A percentile compares a stretch with the other conserved stretches of the same genome.
These are phyloP conservation scores for Drosophila pseudoobscura DNA, from an alignment of 1,140 invertebrate species.

Conservation along the genomic window DNA sequence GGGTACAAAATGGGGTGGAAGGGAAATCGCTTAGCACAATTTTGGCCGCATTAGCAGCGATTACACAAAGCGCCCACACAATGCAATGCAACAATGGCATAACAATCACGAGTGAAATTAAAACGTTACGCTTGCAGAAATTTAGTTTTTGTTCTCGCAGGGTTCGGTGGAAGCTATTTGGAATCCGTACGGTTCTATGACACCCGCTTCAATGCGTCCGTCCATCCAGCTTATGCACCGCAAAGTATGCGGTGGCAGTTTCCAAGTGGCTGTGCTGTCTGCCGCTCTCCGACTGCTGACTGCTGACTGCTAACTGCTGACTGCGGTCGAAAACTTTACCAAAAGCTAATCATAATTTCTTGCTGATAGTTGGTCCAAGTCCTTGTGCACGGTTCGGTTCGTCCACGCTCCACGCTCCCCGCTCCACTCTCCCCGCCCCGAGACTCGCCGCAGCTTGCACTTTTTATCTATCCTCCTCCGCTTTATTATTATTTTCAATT, in stretches of 20 bases:
- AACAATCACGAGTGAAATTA: conserved; percentile 59
- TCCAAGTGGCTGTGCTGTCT: conserved; percentile 45
- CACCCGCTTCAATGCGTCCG: conserved; percentile 7
- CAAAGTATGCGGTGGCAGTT: conserved; percentile 59
- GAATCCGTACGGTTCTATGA: conserved; percentile 37
- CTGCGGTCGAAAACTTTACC: conserved; percentile 70
- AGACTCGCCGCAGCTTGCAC: conserved; percentile 59
- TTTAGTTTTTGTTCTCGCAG: conserved; percentile 45
- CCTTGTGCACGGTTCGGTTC: conserved; percentile 48
- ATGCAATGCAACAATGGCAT: conserved; percentile 51
- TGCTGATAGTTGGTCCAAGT: conserved; percentile 51
- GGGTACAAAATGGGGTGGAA: conserved; percentile 15
- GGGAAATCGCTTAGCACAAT: conserved; percentile 60
- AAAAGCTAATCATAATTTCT: conserved; percentile 80
- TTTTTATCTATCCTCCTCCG: conserved; percentile 67
- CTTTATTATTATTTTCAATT: conserved; percentile 81
- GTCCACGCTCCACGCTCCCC: neutral
- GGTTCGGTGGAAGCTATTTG: neutral
- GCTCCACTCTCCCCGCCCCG: neutral
- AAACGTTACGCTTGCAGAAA: conserved; percentile 67
- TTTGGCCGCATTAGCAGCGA: conserved; percentile 63
- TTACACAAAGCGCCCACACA: conserved; percentile 49
- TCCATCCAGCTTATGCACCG: conserved; percentile 20
- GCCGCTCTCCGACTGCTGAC: conserved; percentile 58
- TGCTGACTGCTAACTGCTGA: conserved; percentile 68